Evolutionary conservation across 2,888 invertebrate genomes (phyloP), one percentile per base, ranked within the genome.

Genomic region (Neelides folsomi): DNA sequence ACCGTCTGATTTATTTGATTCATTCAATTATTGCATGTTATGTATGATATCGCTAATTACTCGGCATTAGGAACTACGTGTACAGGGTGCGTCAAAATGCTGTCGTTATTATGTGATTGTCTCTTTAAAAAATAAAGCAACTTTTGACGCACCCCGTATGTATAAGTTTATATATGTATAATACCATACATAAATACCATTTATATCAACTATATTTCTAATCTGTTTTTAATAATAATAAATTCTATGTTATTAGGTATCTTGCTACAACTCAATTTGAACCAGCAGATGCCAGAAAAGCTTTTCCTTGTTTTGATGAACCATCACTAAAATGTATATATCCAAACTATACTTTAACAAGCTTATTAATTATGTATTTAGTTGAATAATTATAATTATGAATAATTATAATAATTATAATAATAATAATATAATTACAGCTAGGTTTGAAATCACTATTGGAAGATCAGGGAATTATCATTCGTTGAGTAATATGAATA

Each of bases 291-390:
- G 56, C 56, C 1, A 44, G 58, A 18, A 58, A 58, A 52, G 47
- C 52, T 1, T 58, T 63, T 40, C 60, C 63, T n/a, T 55, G 59
- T 15, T 63, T 63, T 50, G 63, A 63, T 51, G 59, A 63, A 27
- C 57, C 58, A 9, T 53, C 49, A 15, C 20, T 52, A 40, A 58
- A 56, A 43, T 19, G 37, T 19, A 13, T 15, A 15, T 13, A 47
- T n/a, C 10, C n/a, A 36, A 15, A 12, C 27, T 19, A 8, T 12
- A 20, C 19, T n/a, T n/a, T n/a, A n/a, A n/a, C n/a, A n/a, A n/a
- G n/a, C n/a, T n/a, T n/a, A n/a, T n/a, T n/a, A n/a, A n/a, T n/a
- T n/a, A n/a, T n/a, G n/a, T n/a, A n/a, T n/a, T n/a, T n/a, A n/a
- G n/a, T n/a, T n/a, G n/a, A n/a, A n/a, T n/a, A n/a, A n/a, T n/a